Conservation (phyloP, 2,888 invertebrate species). For the Liopterus haemorrhoidalis region DNA sequence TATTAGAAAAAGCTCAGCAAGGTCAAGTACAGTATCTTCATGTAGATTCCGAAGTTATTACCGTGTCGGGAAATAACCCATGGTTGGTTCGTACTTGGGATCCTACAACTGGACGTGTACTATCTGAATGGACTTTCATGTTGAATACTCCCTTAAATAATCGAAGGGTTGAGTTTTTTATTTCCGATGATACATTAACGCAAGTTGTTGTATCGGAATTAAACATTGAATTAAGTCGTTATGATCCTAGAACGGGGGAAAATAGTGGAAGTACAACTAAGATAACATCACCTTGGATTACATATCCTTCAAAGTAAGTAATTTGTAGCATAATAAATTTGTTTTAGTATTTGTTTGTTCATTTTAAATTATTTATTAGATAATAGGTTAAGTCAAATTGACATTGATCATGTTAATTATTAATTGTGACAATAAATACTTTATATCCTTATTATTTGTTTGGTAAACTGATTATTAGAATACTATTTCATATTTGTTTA, state of each 20-base stretch:
- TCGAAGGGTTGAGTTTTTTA: conserved; percentile 53
- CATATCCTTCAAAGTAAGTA: conserved; percentile 36
- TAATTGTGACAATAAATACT: no score
- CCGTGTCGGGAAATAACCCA: conserved; percentile 62
- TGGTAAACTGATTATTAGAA: no score
- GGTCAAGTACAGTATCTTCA: conserved; percentile 63
- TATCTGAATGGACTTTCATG: conserved; percentile 69
- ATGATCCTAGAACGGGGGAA: conserved; percentile 56
- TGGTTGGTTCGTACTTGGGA: conserved; percentile 77
- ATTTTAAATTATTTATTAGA: not conserved
- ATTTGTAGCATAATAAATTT: conserved; percentile 46
- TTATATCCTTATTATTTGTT: no score
- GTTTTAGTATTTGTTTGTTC: conserved; percentile 7
- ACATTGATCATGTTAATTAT: no score
- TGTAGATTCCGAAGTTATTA: conserved; percentile 62
- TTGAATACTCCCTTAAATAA: conserved; percentile 42
- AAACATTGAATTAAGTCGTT: conserved; percentile 60
- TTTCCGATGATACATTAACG: conserved; percentile 53
- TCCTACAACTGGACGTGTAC: conserved; percentile 60
- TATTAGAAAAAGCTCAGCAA: conserved; percentile 60
- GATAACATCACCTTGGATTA: conserved; percentile 58
- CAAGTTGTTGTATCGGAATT: conserved; percentile 58
- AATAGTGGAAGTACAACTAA: conserved; percentile 52
- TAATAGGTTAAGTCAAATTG: no score
- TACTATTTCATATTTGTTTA: no score